Conservation (phyloP, 2,888 invertebrate genomes). For the Holacanthella duospinosa region DNA sequence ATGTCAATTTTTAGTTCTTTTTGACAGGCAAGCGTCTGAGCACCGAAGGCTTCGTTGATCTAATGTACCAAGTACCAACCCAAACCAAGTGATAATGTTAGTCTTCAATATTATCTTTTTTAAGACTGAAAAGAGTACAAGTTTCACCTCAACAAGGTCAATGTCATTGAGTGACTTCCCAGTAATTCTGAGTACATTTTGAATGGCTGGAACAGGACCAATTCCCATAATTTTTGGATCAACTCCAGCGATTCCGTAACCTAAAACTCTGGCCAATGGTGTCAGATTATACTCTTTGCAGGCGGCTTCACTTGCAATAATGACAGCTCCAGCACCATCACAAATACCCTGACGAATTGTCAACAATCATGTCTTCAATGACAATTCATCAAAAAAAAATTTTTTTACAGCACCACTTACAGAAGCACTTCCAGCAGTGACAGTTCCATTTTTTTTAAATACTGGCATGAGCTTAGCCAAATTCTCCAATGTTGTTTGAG, state of each 20-base stretch:
- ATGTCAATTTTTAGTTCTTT: conserved; percentile 78
- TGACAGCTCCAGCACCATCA: conserved; percentile 90
- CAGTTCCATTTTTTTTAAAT: conserved; percentile 88
- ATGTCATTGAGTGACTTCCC: conserved; percentile 73
- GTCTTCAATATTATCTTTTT: not conserved
- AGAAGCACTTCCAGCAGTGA: conserved; percentile 63
- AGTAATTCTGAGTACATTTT: conserved; percentile 66
- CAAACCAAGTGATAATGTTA: not conserved
- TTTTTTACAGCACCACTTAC: conserved; percentile 5
- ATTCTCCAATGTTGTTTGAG: conserved; percentile 72
- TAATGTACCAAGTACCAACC: conserved; percentile 43
- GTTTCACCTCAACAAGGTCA: conserved; percentile 75
- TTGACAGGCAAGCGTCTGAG: conserved; percentile 85
- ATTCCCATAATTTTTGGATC: conserved; percentile 98
- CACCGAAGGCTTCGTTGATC: conserved; percentile 98
- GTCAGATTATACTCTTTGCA: conserved; percentile 66
- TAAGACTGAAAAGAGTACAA: not conserved
- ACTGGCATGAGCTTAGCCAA: conserved; percentile 75
- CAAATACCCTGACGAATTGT: conserved; percentile 67
- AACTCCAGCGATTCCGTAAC: conserved; percentile 85
- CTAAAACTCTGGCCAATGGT: conserved; percentile 82
- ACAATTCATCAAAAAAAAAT: not conserved
- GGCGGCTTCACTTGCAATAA: conserved; percentile 84
- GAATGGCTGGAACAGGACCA: conserved; percentile 89
- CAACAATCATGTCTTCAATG: not conserved